These are phyloP conservation scores for Herpetotheres cachinnans DNA, from an alignment of 2,113 vertebrate genomes.

Conservation along the genomic window DNA sequence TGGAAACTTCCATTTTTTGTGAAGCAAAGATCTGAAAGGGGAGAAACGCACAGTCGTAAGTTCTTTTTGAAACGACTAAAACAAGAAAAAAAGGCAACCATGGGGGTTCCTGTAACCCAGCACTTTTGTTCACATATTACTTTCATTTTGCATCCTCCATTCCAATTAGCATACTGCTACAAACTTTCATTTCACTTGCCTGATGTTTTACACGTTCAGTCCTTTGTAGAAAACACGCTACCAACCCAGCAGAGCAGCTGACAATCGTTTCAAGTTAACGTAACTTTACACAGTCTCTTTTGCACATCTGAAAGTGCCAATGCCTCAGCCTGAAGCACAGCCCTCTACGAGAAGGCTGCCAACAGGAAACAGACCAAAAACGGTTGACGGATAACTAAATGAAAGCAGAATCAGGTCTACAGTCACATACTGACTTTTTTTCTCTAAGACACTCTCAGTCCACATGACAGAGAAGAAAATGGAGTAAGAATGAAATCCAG, in stretches of 20 bases:
- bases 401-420: neutral
- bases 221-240: neutral
- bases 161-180: neutral
- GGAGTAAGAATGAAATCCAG: neutral
- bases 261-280: neutral
- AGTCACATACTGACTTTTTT: neutral
- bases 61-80: rapidly evolving
- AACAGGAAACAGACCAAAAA: too few relatives aligned
- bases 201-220: too few relatives aligned
- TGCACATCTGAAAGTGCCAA: neutral
- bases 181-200: too few relatives aligned
- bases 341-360: neutral
- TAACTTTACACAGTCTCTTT: neutral
- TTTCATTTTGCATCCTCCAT: neutral
- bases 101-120: neutral
- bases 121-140: neutral
- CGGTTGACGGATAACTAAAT: rapidly evolving
- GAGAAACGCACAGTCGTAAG: neutral
- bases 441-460: neutral
- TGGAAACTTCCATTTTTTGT: slow-evolving; percentile 69
- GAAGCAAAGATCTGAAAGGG: slow-evolving; percentile 82
- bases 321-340: neutral
- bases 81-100: neutral
- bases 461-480: neutral
- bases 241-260: too few relatives aligned